phyloP scores from a whole-genome alignment of 2,888 invertebrate species.

The Agelastica alni region DNA sequence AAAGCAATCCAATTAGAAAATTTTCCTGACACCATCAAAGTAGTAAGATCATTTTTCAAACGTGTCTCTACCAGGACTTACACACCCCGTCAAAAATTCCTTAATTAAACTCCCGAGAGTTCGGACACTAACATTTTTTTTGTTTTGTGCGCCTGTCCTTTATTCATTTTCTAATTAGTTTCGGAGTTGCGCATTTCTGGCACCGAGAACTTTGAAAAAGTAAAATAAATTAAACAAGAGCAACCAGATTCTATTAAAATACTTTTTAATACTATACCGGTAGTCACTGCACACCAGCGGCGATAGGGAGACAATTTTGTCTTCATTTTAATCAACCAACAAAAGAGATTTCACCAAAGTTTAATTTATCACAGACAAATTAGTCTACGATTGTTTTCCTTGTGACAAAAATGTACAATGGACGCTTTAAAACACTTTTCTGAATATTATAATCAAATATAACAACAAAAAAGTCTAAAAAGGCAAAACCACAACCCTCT shows the following conservation, averaged over 20 bases:
- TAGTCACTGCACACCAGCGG: not conserved
- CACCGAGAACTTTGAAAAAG: slow-evolving; percentile 29
- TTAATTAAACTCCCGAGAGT: slow-evolving; percentile 36
- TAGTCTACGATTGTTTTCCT: too few species aligned
- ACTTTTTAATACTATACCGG: slow-evolving; percentile 20
- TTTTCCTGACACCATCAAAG: slow-evolving; percentile 23
- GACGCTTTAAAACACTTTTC: too few species aligned
- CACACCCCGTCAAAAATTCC: slow-evolving; percentile 37
- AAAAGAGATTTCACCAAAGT: too few species aligned
- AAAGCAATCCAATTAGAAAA: slow-evolving; percentile 24
- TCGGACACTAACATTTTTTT: slow-evolving; percentile 36
- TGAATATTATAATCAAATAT: too few species aligned
- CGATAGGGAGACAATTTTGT: too few species aligned
- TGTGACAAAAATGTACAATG: too few species aligned
- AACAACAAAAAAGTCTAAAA: too few species aligned
- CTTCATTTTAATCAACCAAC: too few species aligned
- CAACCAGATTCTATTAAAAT: slow-evolving; percentile 25
- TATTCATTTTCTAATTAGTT: slow-evolving; percentile 39
- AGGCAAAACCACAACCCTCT: too few species aligned
- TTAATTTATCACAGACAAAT: too few species aligned
- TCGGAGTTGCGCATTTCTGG: slow-evolving; percentile 29
- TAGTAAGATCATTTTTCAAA: slow-evolving; percentile 34
- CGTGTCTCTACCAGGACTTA: slow-evolving; percentile 23
- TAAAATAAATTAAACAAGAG: slow-evolving; percentile 28
- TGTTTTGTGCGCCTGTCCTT: slow-evolving; percentile 31